Base-by-base conservation (phyloP, 1,140 invertebrate species). In the Drepana arcuata region DNA sequence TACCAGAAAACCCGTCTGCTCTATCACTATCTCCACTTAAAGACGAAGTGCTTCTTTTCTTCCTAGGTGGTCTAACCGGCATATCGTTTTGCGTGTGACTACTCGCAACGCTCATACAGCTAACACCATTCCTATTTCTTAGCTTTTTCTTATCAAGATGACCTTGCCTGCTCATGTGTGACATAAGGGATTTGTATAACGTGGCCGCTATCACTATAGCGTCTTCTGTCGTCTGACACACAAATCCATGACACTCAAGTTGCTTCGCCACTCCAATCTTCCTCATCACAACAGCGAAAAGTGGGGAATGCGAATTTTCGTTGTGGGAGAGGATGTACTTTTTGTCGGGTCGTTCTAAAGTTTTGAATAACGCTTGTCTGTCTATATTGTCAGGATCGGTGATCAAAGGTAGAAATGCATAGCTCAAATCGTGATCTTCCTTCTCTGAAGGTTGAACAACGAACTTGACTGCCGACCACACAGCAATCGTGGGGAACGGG, bases 251-350 rank as follows among this genome's bases (percentile, higher is more conserved):
- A 71, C 94, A 96, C 77, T 96, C 93, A 29, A 95, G 79, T 41
- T 92, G 85, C 57, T 91, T 91, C 1, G 91, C 89, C 5, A 91
- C 87, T 11, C 90, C 90, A 16, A 90, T 88, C 51, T 92, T 90
- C 48, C 92, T 86, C 92, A 96, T 96, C 11, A 96, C 92, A 24
- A 95, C 94, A 7, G 93, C 93, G 72, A 97, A 95, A 58, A 97
- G 88, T 0, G 95, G 94, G 0, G 93, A 92, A 77, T 95, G 93
- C 4, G 86, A 70, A 45, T 83, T 84, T 67, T 80, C 77, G 68
- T 83, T 81, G 69, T 82, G 65, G 60, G 79, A 83, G 69, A 84
- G 73, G 50, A 88, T 85, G 41, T 84, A 86, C 52, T 86, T 86
- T 48, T 78, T 84, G 50, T 86, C 84, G 16, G 62, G 48, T 15